Conservation (phyloP, 37 sponge, comb jelly and placozoan species). For the Axinella damicornis region DNA sequence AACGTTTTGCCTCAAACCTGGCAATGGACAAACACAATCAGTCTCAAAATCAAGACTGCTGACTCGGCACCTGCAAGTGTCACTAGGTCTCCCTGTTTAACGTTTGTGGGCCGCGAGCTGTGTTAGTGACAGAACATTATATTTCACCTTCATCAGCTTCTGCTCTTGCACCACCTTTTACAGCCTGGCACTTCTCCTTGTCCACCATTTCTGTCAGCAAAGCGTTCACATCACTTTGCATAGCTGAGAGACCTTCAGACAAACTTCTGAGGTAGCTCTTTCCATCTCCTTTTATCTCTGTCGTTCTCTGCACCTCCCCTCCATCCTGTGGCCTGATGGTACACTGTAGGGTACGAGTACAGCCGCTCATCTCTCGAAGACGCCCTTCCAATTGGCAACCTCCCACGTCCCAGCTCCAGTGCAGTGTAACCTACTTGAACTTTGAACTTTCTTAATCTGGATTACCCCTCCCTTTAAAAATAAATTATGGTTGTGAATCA, state of each 20-base stretch:
- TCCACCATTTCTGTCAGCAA: constrained; percentile 61
- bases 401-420: neutral
- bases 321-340: constrained; percentile 9
- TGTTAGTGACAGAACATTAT: too few species aligned
- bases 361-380: neutral
- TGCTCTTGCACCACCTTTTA: neutral
- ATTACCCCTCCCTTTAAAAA: neutral
- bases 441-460: neutral
- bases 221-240: constrained; percentile 57
- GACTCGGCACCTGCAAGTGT: too few species aligned
- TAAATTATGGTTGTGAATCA: too few species aligned
- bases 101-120: too few species aligned
- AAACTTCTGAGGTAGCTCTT: constrained; percentile 27
- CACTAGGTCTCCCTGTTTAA: too few species aligned
- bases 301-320: neutral
- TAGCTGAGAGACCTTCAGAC: constrained; percentile 12
- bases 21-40: too few species aligned
- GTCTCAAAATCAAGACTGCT: too few species aligned
- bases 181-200: constrained; percentile 39
- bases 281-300: constrained; percentile 1
- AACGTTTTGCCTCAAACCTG: too few species aligned
- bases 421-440: neutral
- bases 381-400: too few species aligned
- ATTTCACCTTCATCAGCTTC: constrained; percentile 24
- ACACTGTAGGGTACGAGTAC: constrained; percentile 9